A percentile compares a stretch with the other conserved stretches of the same genome.
These are phyloP conservation scores for Carabus problematicus DNA, from an alignment of 2,888 invertebrate genomes.

Conservation along the genomic window DNA sequence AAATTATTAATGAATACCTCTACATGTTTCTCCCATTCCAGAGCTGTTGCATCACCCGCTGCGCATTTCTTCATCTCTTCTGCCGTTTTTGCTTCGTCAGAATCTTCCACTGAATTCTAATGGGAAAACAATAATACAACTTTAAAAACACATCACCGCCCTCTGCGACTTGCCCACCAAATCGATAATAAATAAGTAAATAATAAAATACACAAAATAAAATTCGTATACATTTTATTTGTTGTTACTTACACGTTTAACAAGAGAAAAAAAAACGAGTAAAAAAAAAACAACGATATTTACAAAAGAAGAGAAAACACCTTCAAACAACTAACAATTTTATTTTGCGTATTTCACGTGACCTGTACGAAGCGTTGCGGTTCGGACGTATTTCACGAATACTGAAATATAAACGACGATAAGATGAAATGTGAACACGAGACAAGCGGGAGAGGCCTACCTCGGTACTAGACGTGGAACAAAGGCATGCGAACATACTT, in stretches of 20 bases:
- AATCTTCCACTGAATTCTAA: conserved; percentile 53
- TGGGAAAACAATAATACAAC: conserved; percentile 47
- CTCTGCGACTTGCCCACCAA: conserved; percentile 6
- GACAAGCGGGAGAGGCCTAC: no score
- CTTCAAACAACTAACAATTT: conserved; percentile 32
- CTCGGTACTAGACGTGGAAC: conserved; percentile 32
- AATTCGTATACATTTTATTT: conserved; percentile 42
- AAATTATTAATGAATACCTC: conserved; percentile 51
- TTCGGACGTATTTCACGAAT: background rate
- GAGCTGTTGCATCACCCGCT: conserved; percentile 51
- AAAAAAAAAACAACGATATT: conserved; percentile 5
- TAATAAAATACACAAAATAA: conserved; percentile 44
- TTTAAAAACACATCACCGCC: conserved; percentile 32
- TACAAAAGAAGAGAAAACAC: background rate
- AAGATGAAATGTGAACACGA: conserved; percentile 8
- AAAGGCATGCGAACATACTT: conserved; percentile 37
- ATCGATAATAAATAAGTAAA: conserved; percentile 44
- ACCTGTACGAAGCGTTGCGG: no score
- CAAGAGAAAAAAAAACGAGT: conserved; percentile 27
- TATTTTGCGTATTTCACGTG: conserved; percentile 24
- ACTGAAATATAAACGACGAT: background rate
- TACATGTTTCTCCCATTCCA: conserved; percentile 56
- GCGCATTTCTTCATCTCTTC: conserved; percentile 51
- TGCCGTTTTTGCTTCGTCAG: conserved; percentile 50
- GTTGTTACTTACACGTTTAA: conserved; percentile 18